phyloP scores from a whole-genome alignment of 1,140 invertebrate species.

The Oreohelix idahoensis region DNA sequence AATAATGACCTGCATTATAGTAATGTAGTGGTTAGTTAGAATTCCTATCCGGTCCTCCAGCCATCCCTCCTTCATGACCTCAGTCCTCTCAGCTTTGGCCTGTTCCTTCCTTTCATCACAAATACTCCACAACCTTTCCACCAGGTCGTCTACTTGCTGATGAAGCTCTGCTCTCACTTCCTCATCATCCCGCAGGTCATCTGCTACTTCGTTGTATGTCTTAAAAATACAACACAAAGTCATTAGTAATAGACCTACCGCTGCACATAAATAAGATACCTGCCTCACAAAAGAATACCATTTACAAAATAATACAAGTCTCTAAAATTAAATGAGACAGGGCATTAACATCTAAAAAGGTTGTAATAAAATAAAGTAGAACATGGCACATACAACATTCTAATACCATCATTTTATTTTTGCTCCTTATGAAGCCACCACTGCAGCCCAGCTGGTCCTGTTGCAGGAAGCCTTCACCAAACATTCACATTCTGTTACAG shows the following conservation, averaged over 20 bases:
- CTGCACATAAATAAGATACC: too few relatives aligned
- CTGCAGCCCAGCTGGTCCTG: too few relatives aligned
- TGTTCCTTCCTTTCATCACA: constrained; percentile 72
- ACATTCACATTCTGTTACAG: too few relatives aligned
- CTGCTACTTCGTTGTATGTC: constrained; percentile 72
- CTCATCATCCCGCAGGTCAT: constrained; percentile 73
- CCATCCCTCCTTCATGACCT: constrained; percentile 72
- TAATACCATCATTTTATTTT: too few relatives aligned
- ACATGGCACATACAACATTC: too few relatives aligned
- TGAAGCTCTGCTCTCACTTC: constrained; percentile 72
- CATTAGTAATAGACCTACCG: constrained; percentile 20
- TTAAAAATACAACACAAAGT: constrained; percentile 45
- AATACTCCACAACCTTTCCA: constrained; percentile 72
- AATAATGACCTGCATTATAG: constrained; percentile 67
- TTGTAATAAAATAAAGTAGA: too few relatives aligned
- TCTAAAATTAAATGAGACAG: too few relatives aligned
- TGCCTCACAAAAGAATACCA: too few relatives aligned
- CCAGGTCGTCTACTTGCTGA: constrained; percentile 71
- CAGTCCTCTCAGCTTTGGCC: constrained; percentile 69
- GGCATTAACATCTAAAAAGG: too few relatives aligned
- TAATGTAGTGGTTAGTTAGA: constrained; percentile 72
- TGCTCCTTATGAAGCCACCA: too few relatives aligned
- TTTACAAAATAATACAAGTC: too few relatives aligned
- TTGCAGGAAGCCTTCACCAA: too few relatives aligned
- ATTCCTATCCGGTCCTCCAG: constrained; percentile 72